phyloP scores from a whole-genome alignment of 2,113 vertebrate species.

The Clarias magur region DNA sequence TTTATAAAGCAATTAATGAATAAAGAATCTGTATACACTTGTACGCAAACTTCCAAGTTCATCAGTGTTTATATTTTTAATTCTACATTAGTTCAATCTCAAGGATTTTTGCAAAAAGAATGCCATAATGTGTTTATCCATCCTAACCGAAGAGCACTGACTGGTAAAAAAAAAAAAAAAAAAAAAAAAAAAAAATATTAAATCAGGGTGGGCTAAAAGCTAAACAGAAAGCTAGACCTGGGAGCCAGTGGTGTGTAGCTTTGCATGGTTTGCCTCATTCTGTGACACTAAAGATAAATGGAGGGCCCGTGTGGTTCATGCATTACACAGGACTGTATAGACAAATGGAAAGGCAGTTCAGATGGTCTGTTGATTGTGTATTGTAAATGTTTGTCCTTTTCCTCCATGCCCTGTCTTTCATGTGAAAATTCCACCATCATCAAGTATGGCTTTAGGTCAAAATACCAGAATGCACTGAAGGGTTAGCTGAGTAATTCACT shows the following conservation, averaged over 20 bases:
- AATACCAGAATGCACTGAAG: neutral
- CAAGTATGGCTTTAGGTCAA: constrained; percentile 1
- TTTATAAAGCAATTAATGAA: neutral
- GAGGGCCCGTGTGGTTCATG: constrained; percentile 1
- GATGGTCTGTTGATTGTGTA: constrained; percentile 34
- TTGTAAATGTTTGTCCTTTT: constrained; percentile 30
- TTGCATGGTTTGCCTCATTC: neutral
- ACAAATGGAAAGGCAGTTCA: constrained; percentile 17
- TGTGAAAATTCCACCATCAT: neutral
- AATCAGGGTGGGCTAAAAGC: neutral
- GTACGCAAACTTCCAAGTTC: neutral
- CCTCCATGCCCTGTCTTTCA: neutral
- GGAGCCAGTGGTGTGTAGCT: neutral
- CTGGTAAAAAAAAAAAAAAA: too few relatives aligned
- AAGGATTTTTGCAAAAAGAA: neutral
- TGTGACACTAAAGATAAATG: constrained; percentile 25
- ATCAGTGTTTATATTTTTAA: neutral
- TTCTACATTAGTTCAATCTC: neutral
- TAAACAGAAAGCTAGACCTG: constrained; percentile 8
- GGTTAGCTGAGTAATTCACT: neutral
- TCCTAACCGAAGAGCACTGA: neutral
- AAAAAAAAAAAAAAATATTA: too few relatives aligned
- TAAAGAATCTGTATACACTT: neutral
- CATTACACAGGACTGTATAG: constrained; percentile 26
- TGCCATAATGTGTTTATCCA: neutral